Base-by-base conservation (phyloP, 2,888 invertebrate species). In the Stenurella melanura region DNA sequence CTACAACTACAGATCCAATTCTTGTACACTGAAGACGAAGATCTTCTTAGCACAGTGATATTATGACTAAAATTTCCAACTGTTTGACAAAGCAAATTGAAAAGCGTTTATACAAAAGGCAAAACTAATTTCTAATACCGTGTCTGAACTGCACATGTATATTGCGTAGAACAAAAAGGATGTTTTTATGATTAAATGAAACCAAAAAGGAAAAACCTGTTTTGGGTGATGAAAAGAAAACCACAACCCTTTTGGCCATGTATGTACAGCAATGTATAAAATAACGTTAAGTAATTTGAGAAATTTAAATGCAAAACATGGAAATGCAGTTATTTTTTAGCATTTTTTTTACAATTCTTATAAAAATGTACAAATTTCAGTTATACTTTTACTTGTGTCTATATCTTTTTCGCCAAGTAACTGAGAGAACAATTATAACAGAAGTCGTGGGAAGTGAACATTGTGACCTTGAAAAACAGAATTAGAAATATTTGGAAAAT, bases 51-150 rank as follows among this genome's bases (percentile, higher is more conserved):
- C 84, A 84, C 84, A 86, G 81, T 83, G 81, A 82, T 21, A 58
- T 84, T 83, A 85, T 85, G 83, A 85, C 84, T 85, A 85, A 85
- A 85, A 86, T 83, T 84, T 85, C 78, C 83, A 78, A 83, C 26
- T 42, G 66, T 34, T 83, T 85, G 86, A 84, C 85, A 86, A 85
- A 60, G 67, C 67, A 67, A 67, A 66, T 42, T 42, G 67, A 76
- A 61, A 80, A 81, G 81, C 80, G 76, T 77, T 81, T 80, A 75
- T 81, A 79, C 79, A 71, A 71, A 69, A 82, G 82, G 80, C 78
- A 80, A 79, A 83, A 83, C 80, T 82, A 81, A 81, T 80, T 73
- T 78, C 80, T 81, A 81, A 79, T 78, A 74, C 73, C 76, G 76
- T 76, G 74, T 78, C 42, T 76, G 73, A 76, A 74, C 50, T 74